A percentile compares a stretch with the other conserved stretches of the same genome.
Conservation (phyloP, 2,888 invertebrate species). For the Nezara viridula region DNA sequence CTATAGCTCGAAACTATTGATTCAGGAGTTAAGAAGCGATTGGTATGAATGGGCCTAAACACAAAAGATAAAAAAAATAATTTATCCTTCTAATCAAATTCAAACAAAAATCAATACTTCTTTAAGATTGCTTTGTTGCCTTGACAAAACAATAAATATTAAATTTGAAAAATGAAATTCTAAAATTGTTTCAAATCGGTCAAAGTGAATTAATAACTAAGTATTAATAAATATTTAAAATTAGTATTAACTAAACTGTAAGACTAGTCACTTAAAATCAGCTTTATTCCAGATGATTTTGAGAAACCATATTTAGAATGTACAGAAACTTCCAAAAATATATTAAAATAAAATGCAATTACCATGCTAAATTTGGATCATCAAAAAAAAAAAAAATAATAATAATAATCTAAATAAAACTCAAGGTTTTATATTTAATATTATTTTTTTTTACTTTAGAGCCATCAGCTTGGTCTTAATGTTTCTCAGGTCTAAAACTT, state of each 20-base stretch:
- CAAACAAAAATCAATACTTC: background rate
- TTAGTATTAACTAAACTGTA: background rate
- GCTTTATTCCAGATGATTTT: background rate
- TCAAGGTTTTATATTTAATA: background rate
- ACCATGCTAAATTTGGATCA: too few species aligned
- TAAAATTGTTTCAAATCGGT: background rate
- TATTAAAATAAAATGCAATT: too few species aligned
- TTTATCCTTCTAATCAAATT: background rate
- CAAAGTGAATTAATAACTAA: background rate
- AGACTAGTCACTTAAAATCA: too few species aligned
- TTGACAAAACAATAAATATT: background rate
- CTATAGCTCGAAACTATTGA: constrained; percentile 51
- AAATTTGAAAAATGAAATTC: background rate
- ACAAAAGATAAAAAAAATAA: background rate
- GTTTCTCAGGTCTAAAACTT: too few species aligned
- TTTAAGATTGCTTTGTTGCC: background rate
- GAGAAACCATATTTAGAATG: background rate
- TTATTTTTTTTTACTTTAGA: too few species aligned
- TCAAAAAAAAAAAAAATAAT: too few species aligned
- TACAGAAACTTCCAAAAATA: background rate
- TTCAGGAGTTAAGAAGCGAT: constrained; percentile 46
- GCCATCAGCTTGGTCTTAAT: too few species aligned
- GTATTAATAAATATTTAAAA: background rate
- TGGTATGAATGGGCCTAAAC: background rate
- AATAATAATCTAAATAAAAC: too few species aligned